Evolutionary conservation across 2,113 vertebrate species (phyloP).

Genomic region (Larimichthys polyactis): DNA sequence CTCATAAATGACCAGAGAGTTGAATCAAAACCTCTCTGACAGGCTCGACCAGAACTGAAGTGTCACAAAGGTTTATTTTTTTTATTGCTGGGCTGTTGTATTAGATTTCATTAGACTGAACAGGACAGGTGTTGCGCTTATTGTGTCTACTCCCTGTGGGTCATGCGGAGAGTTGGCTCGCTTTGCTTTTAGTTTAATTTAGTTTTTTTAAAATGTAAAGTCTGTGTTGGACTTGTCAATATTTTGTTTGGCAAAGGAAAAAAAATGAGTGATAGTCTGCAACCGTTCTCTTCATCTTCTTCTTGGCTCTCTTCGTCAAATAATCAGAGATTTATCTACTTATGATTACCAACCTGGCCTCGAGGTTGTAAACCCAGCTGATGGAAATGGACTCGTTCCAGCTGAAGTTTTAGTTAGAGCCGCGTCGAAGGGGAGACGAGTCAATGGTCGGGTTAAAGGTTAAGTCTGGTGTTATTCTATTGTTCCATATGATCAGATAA

Average conservation of each 20-base stretch:
- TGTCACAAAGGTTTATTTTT: slow-evolving; percentile 27
- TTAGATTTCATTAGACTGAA: slow-evolving; percentile 33
- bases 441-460: background rate
- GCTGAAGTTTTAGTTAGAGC: slow-evolving; percentile 2
- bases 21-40: slow-evolving; percentile 7
- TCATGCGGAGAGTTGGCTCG: background rate
- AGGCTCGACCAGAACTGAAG: slow-evolving; percentile 5
- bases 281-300: background rate
- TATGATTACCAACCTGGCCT: slow-evolving; percentile 4
- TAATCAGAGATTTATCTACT: slow-evolving; percentile 16
- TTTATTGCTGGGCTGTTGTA: slow-evolving; percentile 8
- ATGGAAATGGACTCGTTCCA: slow-evolving; percentile 5
- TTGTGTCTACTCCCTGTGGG: slow-evolving; percentile 23
- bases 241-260: background rate
- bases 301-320: slow-evolving; percentile 18
- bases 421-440: background rate
- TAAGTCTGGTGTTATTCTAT: background rate
- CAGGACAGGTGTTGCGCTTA: slow-evolving; percentile 34
- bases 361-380: background rate
- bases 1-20: slow-evolving; percentile 29
- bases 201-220: background rate
- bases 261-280: background rate
- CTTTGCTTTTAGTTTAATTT: background rate
- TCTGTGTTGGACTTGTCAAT: background rate
- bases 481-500: background rate